These are phyloP conservation scores for Eptesicus fuscus DNA, from an alignment of 2,113 vertebrate species.

Conservation along the genomic window DNA sequence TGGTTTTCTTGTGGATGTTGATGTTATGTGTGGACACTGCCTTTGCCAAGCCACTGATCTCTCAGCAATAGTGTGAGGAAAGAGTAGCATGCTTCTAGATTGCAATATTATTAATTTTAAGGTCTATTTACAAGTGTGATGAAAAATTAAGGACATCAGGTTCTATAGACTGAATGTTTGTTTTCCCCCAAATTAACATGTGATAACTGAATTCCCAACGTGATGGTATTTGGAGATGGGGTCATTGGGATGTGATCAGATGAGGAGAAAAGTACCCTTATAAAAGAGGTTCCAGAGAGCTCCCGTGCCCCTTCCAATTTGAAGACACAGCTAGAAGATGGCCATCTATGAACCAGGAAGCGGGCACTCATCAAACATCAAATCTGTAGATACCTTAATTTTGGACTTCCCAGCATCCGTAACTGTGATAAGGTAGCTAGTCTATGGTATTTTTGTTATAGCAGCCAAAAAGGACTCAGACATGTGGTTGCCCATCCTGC, in stretches of 20 bases:
- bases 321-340: not conserved
- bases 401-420: not conserved
- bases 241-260: not conserved
- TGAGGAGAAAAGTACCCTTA: not conserved
- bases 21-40: not conserved
- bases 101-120: constrained; percentile 5
- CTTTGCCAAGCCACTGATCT: not conserved
- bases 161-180: not conserved
- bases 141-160: not conserved
- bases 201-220: not conserved
- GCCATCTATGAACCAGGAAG: not conserved
- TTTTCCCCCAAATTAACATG: not conserved
- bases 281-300: not conserved
- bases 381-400: not conserved
- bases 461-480: not conserved
- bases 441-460: not conserved
- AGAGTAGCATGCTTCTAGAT: not conserved
- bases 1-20: not conserved
- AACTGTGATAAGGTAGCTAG: not conserved
- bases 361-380: not conserved
- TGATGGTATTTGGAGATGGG: not conserved
- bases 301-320: not conserved
- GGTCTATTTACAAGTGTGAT: not conserved
- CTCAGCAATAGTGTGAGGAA: not conserved
- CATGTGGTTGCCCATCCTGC: not conserved